Evolutionary conservation across 2,113 vertebrate species (phyloP).

Genomic region (Sorex araneus): DNA sequence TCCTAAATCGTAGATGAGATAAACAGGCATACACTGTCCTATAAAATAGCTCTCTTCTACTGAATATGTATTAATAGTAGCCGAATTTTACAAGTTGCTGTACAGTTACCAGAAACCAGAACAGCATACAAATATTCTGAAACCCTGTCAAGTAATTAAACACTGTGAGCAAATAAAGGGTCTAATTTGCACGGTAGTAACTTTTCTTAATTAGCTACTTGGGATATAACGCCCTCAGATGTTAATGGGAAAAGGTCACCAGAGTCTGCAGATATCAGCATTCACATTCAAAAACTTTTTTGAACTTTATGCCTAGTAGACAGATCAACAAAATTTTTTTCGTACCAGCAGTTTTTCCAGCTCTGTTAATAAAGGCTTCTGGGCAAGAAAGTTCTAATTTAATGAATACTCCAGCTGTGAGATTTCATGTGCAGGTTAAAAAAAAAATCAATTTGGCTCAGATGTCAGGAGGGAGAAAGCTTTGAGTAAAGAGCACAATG

Average conservation of each 20-base stretch:
- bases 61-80: background rate
- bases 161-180: background rate
- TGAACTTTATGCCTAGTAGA: background rate
- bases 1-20: background rate
- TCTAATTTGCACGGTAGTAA: background rate
- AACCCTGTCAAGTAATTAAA: background rate
- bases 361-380: conserved; percentile 48
- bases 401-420: background rate
- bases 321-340: conserved; percentile 21
- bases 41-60: background rate
- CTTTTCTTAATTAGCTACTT: background rate
- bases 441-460: conserved; percentile 9
- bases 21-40: background rate
- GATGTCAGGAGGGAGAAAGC: background rate
- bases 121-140: background rate
- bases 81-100: background rate
- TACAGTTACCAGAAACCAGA: background rate
- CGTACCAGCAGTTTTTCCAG: conserved; percentile 56
- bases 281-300: conserved; percentile 5
- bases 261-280: background rate
- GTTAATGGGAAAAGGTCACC: background rate
- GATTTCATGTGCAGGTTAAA: conserved; percentile 29
- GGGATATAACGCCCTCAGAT: background rate
- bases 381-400: conserved; percentile 42
- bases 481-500: background rate